Evolutionary conservation across 2,888 invertebrate genomes (phyloP).

Genomic region (Melanotus villosus): DNA sequence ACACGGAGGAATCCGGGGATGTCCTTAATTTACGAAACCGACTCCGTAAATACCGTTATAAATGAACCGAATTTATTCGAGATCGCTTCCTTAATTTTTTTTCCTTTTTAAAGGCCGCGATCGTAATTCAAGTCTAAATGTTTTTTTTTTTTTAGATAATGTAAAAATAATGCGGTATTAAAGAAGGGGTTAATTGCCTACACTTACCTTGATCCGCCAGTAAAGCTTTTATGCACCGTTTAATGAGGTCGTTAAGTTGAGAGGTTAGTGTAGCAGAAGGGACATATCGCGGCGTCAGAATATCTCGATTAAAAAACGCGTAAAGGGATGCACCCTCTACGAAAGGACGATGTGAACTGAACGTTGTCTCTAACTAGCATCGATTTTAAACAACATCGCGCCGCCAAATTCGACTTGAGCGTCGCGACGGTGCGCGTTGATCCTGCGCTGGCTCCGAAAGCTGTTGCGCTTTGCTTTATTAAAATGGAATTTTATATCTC

Average conservation of each 20-base stretch:
- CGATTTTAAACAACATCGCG: constrained; percentile 64
- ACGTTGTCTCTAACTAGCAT: constrained; percentile 61
- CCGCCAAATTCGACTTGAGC: constrained; percentile 54
- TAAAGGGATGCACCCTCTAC: constrained; percentile 39
- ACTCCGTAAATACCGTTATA: not conserved
- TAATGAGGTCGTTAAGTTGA: constrained; percentile 33
- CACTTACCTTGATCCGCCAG: constrained; percentile 34
- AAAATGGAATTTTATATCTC: constrained; percentile 41
- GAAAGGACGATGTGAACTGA: constrained; percentile 62
- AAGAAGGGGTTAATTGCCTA: constrained; percentile 27
- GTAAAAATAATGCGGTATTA: constrained; percentile 14
- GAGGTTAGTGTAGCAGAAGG: constrained; percentile 30
- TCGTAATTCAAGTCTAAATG: not conserved
- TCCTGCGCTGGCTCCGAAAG: constrained; percentile 56
- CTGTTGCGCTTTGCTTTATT: constrained; percentile 60
- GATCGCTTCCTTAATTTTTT: not conserved
- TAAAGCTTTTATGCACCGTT: constrained; percentile 31
- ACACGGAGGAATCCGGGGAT: constrained; percentile 20
- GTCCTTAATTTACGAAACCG: constrained; percentile 27
- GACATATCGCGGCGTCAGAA: constrained; percentile 37
- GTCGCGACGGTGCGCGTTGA: constrained; percentile 52
- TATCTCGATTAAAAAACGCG: constrained; percentile 22
- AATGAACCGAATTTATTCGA: too few species aligned
- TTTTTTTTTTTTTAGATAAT: constrained; percentile 14
- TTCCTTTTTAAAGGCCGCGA: not conserved